Evolutionary conservation across 2,888 invertebrate species (phyloP), one percentile per base, ranked within the genome.

Genomic region (Drosophila meridionalis): DNA sequence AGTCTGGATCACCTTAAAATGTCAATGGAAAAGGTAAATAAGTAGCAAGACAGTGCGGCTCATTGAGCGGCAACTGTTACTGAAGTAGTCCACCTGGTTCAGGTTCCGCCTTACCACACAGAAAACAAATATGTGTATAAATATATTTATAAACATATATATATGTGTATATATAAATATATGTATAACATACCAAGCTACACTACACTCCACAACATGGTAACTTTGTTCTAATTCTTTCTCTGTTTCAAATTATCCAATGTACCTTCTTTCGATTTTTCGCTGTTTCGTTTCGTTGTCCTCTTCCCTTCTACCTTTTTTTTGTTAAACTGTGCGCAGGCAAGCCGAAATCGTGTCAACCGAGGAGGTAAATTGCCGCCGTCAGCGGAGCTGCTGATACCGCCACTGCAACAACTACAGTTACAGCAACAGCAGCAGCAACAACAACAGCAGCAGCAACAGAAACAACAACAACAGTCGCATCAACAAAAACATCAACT

Each of bases 11-110:
- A 92, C 64, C 82, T 92, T 66, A 84, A 89, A 62, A 83, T 92
- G 53, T 85, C 91, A 66, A 82, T 86, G 70, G 92, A 92, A 85
- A 88, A 90, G 91, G 93, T 92, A 92, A 92, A 52, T 78, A 92
- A 92, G 53, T 78, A 40, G 14, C 32, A 40, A 14, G 28, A 40
- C 20, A 32, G 14, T 60, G 9, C 26, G 14, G 50, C 50, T 50
- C 26, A 3, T 45, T 34, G 9, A 47, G 47, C 7, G n/a, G 32
- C 50, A 58, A 26, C 36, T 58, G 8, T 56, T 57, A 9, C 32
- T 20, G 53, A 66, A 52, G 40, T 60, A 62, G 70, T 70, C 36
- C n/a, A 66, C 28, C 55, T 57, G 60, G 66, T 76, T 70, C 32
- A 53, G 48, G 62, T 55, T 60, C 57, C 48, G 59, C 62, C 68